Evolutionary conservation across 1,140 invertebrate species (phyloP).

Genomic region (Ostrea edulis): DNA sequence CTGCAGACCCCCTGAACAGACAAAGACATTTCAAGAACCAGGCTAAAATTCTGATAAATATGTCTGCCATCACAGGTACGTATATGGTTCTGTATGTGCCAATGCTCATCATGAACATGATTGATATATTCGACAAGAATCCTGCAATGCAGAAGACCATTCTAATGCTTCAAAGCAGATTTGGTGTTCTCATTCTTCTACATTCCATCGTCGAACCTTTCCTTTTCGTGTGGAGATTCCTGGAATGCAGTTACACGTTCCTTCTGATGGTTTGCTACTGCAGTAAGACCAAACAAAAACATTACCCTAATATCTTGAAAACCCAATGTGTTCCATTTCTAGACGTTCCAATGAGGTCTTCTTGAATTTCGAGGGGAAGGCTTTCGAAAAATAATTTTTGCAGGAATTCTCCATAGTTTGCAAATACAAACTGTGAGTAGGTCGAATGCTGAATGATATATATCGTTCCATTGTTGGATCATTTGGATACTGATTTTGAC

Average conservation of each 20-base stretch:
- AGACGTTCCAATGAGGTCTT: neutral
- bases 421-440: too few relatives aligned
- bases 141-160: neutral
- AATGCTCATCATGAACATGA: neutral
- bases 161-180: neutral
- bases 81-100: neutral
- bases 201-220: neutral
- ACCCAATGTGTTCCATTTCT: neutral
- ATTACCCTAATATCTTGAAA: neutral
- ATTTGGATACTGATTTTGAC: too few relatives aligned
- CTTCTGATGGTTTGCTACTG: neutral
- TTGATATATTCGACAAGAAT: neutral
- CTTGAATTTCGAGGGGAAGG: too few relatives aligned
- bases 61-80: neutral
- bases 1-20: neutral
- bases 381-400: too few relatives aligned
- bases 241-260: neutral
- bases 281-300: neutral
- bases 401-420: too few relatives aligned
- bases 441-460: too few relatives aligned
- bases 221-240: neutral
- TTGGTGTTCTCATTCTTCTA: neutral
- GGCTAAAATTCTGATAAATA: neutral
- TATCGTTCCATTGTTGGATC: too few relatives aligned
- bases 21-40: neutral